These are phyloP conservation scores for Ichneumon xanthorius DNA, from an alignment of 2,888 invertebrate genomes.

Conservation along the genomic window DNA sequence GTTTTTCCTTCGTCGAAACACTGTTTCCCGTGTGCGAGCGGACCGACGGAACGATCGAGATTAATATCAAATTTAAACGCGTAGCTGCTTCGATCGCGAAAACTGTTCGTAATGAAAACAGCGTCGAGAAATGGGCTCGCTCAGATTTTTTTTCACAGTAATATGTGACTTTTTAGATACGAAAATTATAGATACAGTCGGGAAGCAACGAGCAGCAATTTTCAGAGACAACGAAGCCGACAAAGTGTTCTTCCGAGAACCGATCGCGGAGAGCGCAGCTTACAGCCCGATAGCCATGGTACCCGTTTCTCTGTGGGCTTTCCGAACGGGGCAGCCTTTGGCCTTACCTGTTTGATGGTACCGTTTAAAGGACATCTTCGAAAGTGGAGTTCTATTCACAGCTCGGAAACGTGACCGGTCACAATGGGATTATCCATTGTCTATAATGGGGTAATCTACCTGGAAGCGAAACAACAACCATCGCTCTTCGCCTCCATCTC, in stretches of 20 bases:
- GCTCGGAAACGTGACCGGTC: slow-evolving; percentile 72
- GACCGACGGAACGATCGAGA: not conserved
- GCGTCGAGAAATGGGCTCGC: not conserved
- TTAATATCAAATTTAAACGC: not conserved
- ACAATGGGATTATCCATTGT: slow-evolving; percentile 74
- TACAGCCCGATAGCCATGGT: not conserved
- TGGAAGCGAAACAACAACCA: slow-evolving; percentile 67
- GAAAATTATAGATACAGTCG: not conserved
- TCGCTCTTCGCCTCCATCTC: slow-evolving; percentile 8
- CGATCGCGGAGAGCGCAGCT: slow-evolving; percentile 65
- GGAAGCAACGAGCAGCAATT: slow-evolving; percentile 10
- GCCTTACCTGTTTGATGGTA: slow-evolving; percentile 70
- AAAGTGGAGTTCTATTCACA: slow-evolving; percentile 50
- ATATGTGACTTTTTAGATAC: not conserved
- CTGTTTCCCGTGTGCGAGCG: not conserved
- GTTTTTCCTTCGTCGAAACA: slow-evolving; percentile 32
- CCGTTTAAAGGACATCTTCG: slow-evolving; percentile 52
- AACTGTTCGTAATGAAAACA: not conserved
- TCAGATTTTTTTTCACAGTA: not conserved
- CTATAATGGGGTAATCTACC: slow-evolving; percentile 72
- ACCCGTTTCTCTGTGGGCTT: slow-evolving; percentile 57
- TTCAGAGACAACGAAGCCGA: slow-evolving; percentile 17
- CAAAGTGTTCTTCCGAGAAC: slow-evolving; percentile 68
- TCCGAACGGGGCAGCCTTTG: slow-evolving; percentile 48
- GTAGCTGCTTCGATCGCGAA: not conserved